Base-by-base conservation (phyloP, 2,797 vertebrate species). In the Lerista edwardsae region DNA sequence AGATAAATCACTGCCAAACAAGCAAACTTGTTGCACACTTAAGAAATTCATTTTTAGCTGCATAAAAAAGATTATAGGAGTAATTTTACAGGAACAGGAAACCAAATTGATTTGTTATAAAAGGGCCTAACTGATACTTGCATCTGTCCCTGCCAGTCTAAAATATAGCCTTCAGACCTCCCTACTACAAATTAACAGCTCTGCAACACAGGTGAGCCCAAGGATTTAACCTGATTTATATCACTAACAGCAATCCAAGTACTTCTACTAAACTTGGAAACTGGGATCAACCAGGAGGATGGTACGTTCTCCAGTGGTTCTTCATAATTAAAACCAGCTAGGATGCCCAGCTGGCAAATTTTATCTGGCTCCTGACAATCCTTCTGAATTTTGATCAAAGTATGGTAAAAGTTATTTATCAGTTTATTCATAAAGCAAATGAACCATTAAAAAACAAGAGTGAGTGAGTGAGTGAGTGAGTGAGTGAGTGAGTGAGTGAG, bases 31-130 rank as follows among this genome's bases (percentile, higher is more conserved):
- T 5, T 75, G 17, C 9, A 51, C 31, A 19, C 41, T 75, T 62
- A 57, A 19, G 41, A 68, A 68, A 68, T 15, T 14, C 10, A 12
- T 51, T 75, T 82, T 41, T 21, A 4, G 9, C 44, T 75, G 51
- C n/a, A 62, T 25, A 55, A n/a, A 15, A 19, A 10, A 19, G 39
- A 31, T 19, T 23, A 44, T 10, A 1, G 31, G 68, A 85, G 29
- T 55, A 80, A 47, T 67, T 2, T 29, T 6, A 19, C 10, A 14
- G 41, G 47, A 64, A n/a, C 34, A 71, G 27, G 29, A 6, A 59
- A 79, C 71, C 69, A 31, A 59, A 83, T 87, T 72, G 88, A 23
- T 31, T 79, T 83, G 25, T 17, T 65, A 14, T 39, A n/a, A 14
- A 73, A 78, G 55, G 81, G 15, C 77, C 27, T 71, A 4, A 9